Base-by-base conservation (phyloP, 1,140 invertebrate species). In the Antheraea mylitta region DNA sequence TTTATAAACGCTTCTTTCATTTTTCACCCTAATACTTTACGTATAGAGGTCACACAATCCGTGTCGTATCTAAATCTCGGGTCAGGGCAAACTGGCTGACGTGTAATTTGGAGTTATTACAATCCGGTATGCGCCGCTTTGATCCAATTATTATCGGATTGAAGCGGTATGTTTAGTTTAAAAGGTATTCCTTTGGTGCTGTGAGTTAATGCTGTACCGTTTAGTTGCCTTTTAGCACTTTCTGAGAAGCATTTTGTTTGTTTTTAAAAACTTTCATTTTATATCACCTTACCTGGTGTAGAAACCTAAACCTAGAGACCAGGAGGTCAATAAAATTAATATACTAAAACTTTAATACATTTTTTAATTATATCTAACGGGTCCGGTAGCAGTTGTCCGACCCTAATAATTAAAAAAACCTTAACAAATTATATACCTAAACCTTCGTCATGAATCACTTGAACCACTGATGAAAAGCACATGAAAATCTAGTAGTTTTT, bases 111-210 rank as follows among this genome's bases (percentile, higher is more conserved):
- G 7, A 63, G 22, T 63, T 63, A 63, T 63, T 63, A 63, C 61
- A 63, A 16, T 30, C 37, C n/a, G 61, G 61, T 7, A 63, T 63
- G 45, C 45, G 45, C 45, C 45, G 30, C 61, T 63, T 63, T 63
- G 61, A 63, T 63, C 61, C 59, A 60, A 22, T 60, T 63, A 63
- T 37, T 10, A 37, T n/a, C 30, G 30, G 61, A 63, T 53, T 53
- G 45, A 37, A 22, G 11, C 61, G 61, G 30, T 63, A 63, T 63
- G 30, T 37, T 63, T n/a, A 30, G 61, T 61, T 36, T 63, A 63
- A 63, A 63, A 63, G 61, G 61, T 63, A 63, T 37, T 36, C 61
- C 30, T 30, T 63, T 30, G 19, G 61, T n/a, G 10, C 37, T 22
- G 18, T 30, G 10, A 61, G 59, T 8, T 42, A 9, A 42, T 42